Conservation (phyloP, 2,797 vertebrate genomes). For the Antrozous pallidus region DNA sequence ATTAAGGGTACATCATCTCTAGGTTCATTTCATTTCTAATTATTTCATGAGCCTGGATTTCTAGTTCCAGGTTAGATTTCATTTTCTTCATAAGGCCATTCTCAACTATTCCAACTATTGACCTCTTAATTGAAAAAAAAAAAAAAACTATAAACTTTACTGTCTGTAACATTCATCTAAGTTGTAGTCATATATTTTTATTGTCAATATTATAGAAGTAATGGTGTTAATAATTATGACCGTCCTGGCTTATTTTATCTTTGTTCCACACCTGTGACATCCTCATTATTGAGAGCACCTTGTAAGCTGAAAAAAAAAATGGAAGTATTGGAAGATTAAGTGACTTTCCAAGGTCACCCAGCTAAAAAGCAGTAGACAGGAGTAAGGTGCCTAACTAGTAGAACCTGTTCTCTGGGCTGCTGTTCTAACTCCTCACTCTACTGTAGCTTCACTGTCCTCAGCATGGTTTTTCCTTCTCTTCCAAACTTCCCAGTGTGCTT, state of each 20-base stretch:
- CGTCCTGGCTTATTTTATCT: not conserved
- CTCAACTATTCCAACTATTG: not conserved
- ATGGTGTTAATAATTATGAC: not conserved
- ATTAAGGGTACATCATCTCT: not conserved
- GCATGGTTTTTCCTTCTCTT: not conserved
- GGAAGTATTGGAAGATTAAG: not conserved
- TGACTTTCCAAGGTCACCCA: not conserved
- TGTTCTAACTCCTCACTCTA: not conserved
- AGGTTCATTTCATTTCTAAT: not conserved
- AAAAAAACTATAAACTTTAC: not conserved
- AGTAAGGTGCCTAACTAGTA: not conserved
- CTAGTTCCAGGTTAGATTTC: not conserved
- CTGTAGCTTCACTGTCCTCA: not conserved
- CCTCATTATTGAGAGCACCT: not conserved
- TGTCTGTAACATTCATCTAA: not conserved
- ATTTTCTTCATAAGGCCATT: not conserved
- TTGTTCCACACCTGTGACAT: not conserved
- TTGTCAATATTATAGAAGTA: not conserved
- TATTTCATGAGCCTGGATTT: not conserved
- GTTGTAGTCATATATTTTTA: not conserved
- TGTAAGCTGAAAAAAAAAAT: not conserved
- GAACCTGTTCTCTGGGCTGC: not conserved
- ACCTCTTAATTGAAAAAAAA: not conserved
- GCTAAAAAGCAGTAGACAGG: not conserved
- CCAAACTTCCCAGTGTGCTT: not conserved